Percentiles rank a stretch among this genome's conserved stretches.
phyloP scores from a whole-genome alignment of 2,888 invertebrate genomes.

The Amorpha juglandis region DNA sequence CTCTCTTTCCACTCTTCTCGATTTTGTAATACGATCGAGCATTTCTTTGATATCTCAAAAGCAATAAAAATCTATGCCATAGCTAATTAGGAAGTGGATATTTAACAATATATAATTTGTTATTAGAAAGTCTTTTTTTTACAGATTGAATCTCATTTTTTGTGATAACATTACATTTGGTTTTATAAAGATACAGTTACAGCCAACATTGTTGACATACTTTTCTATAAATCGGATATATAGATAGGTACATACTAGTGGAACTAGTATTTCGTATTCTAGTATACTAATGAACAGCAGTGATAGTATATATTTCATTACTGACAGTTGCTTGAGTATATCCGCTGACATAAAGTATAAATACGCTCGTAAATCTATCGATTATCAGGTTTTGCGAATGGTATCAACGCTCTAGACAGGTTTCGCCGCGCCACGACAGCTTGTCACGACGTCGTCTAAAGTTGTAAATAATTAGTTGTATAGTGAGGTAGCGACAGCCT shows the following conservation, averaged over 20 bases:
- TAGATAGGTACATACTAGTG: background rate
- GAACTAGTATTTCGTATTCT: background rate
- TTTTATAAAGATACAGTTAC: no score
- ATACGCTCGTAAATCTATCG: background rate
- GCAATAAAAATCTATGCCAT: no score
- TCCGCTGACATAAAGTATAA: conserved; percentile 14
- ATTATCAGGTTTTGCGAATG: background rate
- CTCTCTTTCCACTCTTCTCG: no score
- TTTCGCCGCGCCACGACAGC: background rate
- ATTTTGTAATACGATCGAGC: no score
- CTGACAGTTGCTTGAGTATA: background rate
- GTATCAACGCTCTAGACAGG: background rate
- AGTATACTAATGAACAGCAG: background rate
- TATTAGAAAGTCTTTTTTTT: no score
- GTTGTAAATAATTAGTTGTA: no score
- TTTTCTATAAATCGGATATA: background rate
- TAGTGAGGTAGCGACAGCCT: no score
- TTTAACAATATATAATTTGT: no score
- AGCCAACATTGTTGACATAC: background rate
- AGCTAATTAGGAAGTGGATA: no score
- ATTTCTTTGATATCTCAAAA: no score
- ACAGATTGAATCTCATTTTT: no score
- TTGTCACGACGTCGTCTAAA: background rate
- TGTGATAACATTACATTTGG: no score
- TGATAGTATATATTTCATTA: background rate